Conservation (phyloP, 2,113 vertebrate species). For the Bujurquina vittata region DNA sequence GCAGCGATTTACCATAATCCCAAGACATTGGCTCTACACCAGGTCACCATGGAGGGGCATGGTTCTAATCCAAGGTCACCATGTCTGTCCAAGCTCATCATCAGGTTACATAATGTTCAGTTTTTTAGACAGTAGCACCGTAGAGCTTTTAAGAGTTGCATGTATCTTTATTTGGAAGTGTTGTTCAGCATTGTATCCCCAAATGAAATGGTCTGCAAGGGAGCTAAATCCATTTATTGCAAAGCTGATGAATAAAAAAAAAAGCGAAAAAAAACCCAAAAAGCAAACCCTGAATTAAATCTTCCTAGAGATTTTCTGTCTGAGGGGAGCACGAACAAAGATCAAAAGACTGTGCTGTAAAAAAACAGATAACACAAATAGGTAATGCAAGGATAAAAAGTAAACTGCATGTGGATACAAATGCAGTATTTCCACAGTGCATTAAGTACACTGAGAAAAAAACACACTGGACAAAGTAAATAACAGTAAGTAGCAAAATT, state of each 20-base stretch:
- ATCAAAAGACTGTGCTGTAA: slow-evolving; percentile 16
- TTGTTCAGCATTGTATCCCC: not conserved
- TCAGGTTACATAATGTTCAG: slow-evolving; percentile 46
- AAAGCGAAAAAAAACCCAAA: not conserved
- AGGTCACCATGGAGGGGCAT: slow-evolving; percentile 18
- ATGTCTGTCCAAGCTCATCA: not conserved
- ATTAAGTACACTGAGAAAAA: not conserved
- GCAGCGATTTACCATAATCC: slow-evolving; percentile 60
- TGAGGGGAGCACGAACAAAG: slow-evolving; percentile 1
- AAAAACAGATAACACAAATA: slow-evolving; percentile 2
- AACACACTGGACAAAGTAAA: not conserved
- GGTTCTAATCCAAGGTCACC: slow-evolving; percentile 68
- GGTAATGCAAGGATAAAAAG: slow-evolving; percentile 4
- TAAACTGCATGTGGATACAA: not conserved
- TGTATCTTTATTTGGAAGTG: slow-evolving; percentile 2
- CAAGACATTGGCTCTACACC: slow-evolving; percentile 38
- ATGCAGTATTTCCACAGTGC: not conserved
- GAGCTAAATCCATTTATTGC: slow-evolving; percentile 7
- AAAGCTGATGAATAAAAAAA: slow-evolving; percentile 36
- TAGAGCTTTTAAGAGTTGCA: not conserved
- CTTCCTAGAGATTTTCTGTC: slow-evolving; percentile 39
- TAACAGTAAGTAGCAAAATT: not conserved
- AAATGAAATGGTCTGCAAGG: not conserved
- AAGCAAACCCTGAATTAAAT: not conserved
- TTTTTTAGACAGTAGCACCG: slow-evolving; percentile 23